Evolutionary conservation across 2,797 vertebrate species (phyloP).

Genomic region (Neosalanx taihuensis): DNA sequence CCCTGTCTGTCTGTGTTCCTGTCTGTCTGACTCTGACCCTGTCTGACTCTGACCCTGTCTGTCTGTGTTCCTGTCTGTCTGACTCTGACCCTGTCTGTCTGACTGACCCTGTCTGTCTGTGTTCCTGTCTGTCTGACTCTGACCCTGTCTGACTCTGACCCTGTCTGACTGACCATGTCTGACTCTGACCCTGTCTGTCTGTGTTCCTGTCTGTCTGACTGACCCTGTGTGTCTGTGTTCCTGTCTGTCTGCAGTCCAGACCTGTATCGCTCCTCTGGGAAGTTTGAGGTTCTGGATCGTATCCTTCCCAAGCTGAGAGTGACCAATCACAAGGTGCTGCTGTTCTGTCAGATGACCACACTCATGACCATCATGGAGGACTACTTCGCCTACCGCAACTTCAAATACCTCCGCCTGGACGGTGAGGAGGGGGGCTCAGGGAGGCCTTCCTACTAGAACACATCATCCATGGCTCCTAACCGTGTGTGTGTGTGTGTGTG

Average conservation of each 20-base stretch:
- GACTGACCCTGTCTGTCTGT: too few relatives aligned
- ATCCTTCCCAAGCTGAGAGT: constrained; percentile 93
- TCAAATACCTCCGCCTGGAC: constrained; percentile 95
- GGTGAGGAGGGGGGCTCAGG: constrained; percentile 70
- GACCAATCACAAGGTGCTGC: constrained; percentile 95
- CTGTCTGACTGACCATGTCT: too few relatives aligned
- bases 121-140: too few relatives aligned
- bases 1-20: neutral
- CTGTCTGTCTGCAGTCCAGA: constrained; percentile 73
- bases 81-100: neutral
- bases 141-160: too few relatives aligned
- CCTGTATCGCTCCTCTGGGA: constrained; percentile 91
- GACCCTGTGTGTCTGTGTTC: neutral
- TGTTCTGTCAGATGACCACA: constrained; percentile 98
- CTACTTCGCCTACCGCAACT: constrained; percentile 92
- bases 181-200: neutral
- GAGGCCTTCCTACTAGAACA: neutral
- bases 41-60: too few relatives aligned
- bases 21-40: too few relatives aligned
- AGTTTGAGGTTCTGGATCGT: constrained; percentile 95
- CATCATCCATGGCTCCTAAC: neutral
- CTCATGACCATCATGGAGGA: constrained; percentile 99
- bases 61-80: neutral
- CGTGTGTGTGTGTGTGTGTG: neutral
- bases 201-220: neutral